A percentile compares a stretch with the other conserved stretches of the same genome.
Conservation (phyloP, 2,888 invertebrate genomes). For the Calameuta filiformis region DNA sequence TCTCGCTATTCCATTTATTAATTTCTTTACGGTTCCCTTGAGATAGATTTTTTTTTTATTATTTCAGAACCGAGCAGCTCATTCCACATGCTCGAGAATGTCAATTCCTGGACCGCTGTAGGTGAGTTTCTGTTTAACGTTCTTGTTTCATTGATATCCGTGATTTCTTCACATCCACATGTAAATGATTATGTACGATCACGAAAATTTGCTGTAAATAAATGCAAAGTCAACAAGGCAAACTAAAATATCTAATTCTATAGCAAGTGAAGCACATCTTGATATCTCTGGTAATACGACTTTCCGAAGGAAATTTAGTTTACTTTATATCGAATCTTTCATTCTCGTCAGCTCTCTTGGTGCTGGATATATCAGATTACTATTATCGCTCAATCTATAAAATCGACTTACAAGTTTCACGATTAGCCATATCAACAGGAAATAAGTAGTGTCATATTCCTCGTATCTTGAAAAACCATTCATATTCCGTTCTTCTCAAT, state of each 20-base stretch:
- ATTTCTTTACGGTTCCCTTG: too few relatives aligned
- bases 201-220: not conserved
- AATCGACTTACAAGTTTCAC: not conserved
- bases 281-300: not conserved
- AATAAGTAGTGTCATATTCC: not conserved
- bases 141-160: not conserved
- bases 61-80: conserved; percentile 48
- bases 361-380: not conserved
- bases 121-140: conserved; percentile 35
- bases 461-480: not conserved
- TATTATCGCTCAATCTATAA: not conserved
- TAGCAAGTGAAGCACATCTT: too few relatives aligned
- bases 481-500: not conserved
- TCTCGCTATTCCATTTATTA: too few relatives aligned
- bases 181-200: too few relatives aligned
- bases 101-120: conserved; percentile 43
- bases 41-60: conserved; percentile 22
- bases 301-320: not conserved
- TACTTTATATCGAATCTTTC: not conserved
- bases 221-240: not conserved
- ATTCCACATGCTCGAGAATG: conserved; percentile 44
- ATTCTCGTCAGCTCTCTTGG: not conserved
- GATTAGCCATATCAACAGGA: not conserved
- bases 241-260: not conserved
- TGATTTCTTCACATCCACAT: not conserved